phyloP scores from a whole-genome alignment of 92 coral and sea anemone species.

The Phenganax subtilis region DNA sequence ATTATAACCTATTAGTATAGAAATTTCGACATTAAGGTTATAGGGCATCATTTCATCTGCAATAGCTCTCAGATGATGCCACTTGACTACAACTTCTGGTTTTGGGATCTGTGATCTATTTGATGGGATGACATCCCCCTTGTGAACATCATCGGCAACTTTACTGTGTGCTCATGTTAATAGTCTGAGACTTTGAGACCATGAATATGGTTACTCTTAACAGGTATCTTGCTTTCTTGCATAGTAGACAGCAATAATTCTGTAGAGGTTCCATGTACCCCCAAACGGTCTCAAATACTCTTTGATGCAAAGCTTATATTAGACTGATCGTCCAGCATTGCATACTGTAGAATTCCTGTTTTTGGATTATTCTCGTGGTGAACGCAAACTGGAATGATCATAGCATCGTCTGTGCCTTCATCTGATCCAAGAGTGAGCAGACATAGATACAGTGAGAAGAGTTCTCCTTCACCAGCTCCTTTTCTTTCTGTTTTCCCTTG shows the following conservation, averaged over 20 bases:
- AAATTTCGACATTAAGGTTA: conserved; percentile 43
- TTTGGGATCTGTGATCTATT: conserved; percentile 53
- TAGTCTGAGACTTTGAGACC: conserved; percentile 29
- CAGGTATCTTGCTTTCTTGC: conserved; percentile 21
- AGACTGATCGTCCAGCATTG: conserved; percentile 47
- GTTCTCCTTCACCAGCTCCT: neutral
- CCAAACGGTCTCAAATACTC: conserved; percentile 27
- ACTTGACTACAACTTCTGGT: conserved; percentile 4
- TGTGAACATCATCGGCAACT: conserved; percentile 22
- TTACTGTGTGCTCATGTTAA: neutral
- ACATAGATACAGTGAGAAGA: conserved; percentile 37
- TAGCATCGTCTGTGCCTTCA: conserved; percentile 49
- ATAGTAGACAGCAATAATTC: conserved; percentile 28
- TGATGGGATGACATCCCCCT: conserved; percentile 34
- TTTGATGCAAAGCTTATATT: conserved; percentile 31
- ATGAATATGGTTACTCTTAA: conserved; percentile 11
- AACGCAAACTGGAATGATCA: conserved; percentile 66
- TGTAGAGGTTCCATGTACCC: conserved; percentile 24
- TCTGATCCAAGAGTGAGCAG: conserved; percentile 44
- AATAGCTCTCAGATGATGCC: neutral
- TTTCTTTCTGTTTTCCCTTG: neutral
- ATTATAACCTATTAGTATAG: conserved; percentile 45
- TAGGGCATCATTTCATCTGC: conserved; percentile 48
- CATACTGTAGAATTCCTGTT: conserved; percentile 36
- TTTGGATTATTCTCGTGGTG: conserved; percentile 31